Evolutionary conservation across 2,888 invertebrate species (phyloP).

Genomic region (Zhuqinia jingwanae): DNA sequence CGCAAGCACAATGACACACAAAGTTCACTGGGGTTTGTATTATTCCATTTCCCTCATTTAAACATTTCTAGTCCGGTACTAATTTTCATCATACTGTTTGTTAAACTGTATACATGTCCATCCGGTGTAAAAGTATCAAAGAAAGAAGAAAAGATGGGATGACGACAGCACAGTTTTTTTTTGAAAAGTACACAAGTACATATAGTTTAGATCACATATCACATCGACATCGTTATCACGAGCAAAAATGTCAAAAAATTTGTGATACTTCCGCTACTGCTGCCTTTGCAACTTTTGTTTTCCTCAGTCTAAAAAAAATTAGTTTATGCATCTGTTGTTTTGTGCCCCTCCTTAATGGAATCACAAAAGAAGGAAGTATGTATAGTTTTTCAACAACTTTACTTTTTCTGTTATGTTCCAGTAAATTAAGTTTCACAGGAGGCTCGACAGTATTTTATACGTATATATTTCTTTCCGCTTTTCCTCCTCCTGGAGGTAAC

Average conservation of each 20-base stretch:
- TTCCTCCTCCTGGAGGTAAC: too few relatives aligned
- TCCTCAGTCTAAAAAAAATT: not conserved
- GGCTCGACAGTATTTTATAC: not conserved
- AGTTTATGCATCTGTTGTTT: not conserved
- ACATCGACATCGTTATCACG: too few relatives aligned
- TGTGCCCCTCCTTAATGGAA: not conserved
- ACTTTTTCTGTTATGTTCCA: conserved; percentile 1
- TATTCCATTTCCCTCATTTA: too few relatives aligned
- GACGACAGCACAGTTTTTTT: conserved; percentile 12
- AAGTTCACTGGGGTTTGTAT: too few relatives aligned
- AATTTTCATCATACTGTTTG: too few relatives aligned
- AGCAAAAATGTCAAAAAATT: conserved; percentile 30
- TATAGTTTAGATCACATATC: conserved; percentile 63
- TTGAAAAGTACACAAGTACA: conserved; percentile 64
- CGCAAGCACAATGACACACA: too few relatives aligned
- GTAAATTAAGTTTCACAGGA: conserved; percentile 2
- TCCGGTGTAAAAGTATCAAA: not conserved
- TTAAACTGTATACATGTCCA: not conserved
- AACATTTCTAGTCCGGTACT: too few relatives aligned
- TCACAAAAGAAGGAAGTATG: not conserved
- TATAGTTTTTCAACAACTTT: conserved; percentile 31
- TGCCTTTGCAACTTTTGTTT: not conserved
- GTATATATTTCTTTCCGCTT: too few relatives aligned
- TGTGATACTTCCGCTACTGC: conserved; percentile 1
- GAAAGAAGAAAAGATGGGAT: conserved; percentile 35